phyloP scores from a whole-genome alignment of 2,888 invertebrate genomes.

The Trypoxylon attenuatum region DNA sequence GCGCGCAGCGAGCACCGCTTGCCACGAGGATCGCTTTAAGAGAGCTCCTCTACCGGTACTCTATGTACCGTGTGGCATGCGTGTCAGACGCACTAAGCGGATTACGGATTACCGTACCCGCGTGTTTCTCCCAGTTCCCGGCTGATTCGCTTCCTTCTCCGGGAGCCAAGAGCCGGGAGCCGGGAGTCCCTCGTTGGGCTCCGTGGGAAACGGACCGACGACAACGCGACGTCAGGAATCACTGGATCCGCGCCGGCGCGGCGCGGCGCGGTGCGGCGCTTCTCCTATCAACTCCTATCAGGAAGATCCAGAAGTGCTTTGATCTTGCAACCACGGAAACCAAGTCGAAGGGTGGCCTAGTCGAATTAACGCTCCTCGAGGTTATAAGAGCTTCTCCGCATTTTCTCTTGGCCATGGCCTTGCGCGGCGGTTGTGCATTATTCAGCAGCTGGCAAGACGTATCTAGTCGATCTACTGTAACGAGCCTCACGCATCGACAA shows the following conservation, averaged over 20 bases:
- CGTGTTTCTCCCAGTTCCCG: neutral
- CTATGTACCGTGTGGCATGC: conserved; percentile 41
- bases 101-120: conserved; percentile 57
- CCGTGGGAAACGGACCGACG: conserved; percentile 54
- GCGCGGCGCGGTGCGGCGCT: conserved; percentile 16
- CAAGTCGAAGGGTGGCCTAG: no score
- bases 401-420: no score
- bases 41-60: no score
- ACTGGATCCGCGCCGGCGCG: conserved; percentile 5
- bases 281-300: neutral
- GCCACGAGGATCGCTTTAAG: conserved; percentile 30
- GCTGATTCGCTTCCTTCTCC: conserved; percentile 18
- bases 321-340: conserved; percentile 1
- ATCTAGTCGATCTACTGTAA: no score
- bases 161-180: neutral
- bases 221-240: conserved; percentile 11
- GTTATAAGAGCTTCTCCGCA: no score
- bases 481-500: no score
- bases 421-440: no score
- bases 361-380: no score
- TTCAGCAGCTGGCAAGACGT: no score
- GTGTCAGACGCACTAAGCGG: conserved; percentile 58
- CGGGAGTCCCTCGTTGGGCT: no score
- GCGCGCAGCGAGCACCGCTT: conserved; percentile 21
- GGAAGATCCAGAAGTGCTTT: neutral